These are phyloP conservation scores for Glaucidium brasilianum DNA, from an alignment of 2,113 vertebrate genomes.

Conservation along the genomic window DNA sequence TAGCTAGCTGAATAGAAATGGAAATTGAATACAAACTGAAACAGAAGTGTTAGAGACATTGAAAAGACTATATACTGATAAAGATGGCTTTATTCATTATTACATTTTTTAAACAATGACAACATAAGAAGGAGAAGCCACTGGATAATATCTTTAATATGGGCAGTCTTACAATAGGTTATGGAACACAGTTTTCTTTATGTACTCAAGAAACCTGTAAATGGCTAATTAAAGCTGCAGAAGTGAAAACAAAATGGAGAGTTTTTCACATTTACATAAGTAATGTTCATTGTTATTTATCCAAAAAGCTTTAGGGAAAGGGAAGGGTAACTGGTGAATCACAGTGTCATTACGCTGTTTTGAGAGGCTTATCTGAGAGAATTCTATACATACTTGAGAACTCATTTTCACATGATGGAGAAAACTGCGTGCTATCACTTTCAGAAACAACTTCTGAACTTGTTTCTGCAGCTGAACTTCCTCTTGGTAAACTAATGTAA, in stretches of 20 bases:
- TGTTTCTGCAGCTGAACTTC: background rate
- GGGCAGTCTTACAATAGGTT: background rate
- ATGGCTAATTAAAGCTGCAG: background rate
- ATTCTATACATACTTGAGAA: background rate
- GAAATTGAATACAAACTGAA: slow-evolving; percentile 44
- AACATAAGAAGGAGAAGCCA: background rate
- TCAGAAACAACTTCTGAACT: background rate
- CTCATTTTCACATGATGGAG: accelerated
- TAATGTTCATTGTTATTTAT: background rate
- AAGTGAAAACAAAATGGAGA: background rate
- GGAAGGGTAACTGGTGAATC: background rate
- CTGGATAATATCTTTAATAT: background rate
- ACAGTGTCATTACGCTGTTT: background rate
- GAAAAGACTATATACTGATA: background rate
- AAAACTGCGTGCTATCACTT: background rate
- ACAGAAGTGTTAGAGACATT: background rate
- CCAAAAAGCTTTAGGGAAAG: background rate
- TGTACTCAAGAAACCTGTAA: background rate
- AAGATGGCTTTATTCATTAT: slow-evolving; percentile 17
- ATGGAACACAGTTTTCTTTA: background rate
- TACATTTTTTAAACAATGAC: slow-evolving; percentile 2
- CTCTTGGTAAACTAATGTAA: background rate
- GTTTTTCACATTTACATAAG: background rate
- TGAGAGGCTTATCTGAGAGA: background rate
- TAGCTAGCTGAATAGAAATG: background rate